Evolutionary conservation across 2,113 vertebrate species (phyloP).

Genomic region (Xiphias gladius): DNA sequence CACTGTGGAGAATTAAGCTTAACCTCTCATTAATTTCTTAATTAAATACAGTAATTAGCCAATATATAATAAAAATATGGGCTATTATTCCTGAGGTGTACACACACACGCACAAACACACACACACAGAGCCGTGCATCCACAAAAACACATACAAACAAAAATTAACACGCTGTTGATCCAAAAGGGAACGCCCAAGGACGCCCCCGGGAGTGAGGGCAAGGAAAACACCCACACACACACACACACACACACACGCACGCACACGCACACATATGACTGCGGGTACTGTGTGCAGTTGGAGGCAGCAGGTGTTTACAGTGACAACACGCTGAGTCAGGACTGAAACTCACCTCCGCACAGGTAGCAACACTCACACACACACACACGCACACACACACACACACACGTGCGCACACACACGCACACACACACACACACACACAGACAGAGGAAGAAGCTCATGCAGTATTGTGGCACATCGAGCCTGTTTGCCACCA

Average conservation of each 20-base stretch:
- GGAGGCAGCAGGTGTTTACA: conserved; percentile 69
- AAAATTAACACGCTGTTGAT: conserved; percentile 8
- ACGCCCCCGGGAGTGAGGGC: conserved; percentile 27
- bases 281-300: conserved; percentile 13
- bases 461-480: too few relatives aligned
- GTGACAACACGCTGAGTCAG: conserved; percentile 67
- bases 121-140: not conserved
- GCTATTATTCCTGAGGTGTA: not conserved
- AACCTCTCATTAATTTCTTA: not conserved
- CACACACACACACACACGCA: conserved; percentile 20
- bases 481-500: not conserved
- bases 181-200: conserved; percentile 56
- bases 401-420: not conserved
- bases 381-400: not conserved
- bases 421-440: not conserved
- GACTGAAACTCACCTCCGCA: conserved; percentile 12
- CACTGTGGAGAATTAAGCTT: too few relatives aligned
- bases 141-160: conserved; percentile 8
- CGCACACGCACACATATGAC: conserved; percentile 2
- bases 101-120: not conserved
- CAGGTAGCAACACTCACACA: conserved; percentile 32
- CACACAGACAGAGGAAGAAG: too few relatives aligned
- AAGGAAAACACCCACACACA: conserved; percentile 15
- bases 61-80: too few relatives aligned
- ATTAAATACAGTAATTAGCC: not conserved